Base-by-base conservation (phyloP, 2,113 vertebrate genomes). In the Ascaphus truei region DNA sequence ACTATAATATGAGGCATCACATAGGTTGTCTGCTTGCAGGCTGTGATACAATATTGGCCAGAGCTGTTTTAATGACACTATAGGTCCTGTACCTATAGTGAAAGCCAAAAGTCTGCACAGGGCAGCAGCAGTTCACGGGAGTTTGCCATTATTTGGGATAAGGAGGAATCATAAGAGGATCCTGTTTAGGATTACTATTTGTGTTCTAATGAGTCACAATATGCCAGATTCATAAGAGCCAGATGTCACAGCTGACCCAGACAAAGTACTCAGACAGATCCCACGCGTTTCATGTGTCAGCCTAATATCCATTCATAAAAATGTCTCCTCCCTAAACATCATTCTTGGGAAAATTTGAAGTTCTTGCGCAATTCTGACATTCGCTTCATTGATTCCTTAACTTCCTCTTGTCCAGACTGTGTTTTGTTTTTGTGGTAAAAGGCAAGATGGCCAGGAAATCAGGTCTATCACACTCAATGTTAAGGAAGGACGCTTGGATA, bases 241-340 rank as follows among this genome's bases (percentile, higher is more conserved):
- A 92, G 86, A 90, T 88, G 89, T 90, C 85, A 81, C 82, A 83
- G 81, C 73, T 88, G 86, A 87, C 89, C 86, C 88, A 88, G 84
- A 90, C 81, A 52, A 85, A 80, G 80, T 84, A 77, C 80, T 87
- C 82, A 84, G 84, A 86, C 72, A 20, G 79, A 81, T 86, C 88
- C 87, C 83, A 85, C 75, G 78, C 75, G 41, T 84, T 86, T 84
- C 72, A 66, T 86, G 85, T 88, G 86, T 85, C 86, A 87, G 81
- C 63, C 77, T 75, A 79, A 78, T 73, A 83, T 80, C 83, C 89
- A 90, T 91, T 90, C 88, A 88, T 88, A 88, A 89, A 90, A 89
- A 71, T 83, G 77, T 62, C 87, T 79, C 75, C 74, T 86, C 81
- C 79, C 75, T 58, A 39, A 60, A 59, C 34, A 51, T 59, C 43